Evolutionary conservation across 1,140 invertebrate genomes (phyloP), one percentile per base, ranked within the genome.

Genomic region (Antheraea pernyi): DNA sequence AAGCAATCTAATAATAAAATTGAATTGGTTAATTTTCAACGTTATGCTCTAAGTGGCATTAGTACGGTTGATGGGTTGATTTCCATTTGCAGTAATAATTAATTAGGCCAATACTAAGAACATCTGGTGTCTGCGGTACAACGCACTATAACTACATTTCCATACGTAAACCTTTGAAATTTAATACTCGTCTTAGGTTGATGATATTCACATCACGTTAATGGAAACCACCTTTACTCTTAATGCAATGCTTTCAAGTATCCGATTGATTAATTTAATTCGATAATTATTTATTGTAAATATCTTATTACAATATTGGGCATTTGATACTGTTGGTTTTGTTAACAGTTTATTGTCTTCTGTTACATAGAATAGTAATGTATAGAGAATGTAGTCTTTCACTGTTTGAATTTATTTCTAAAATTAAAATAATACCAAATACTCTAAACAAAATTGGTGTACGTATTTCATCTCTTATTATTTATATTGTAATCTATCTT

Each of bases 91-190:
- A 60, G 48, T 65, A 62, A 69, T 70, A 72, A 75, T 75, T 72
- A 77, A 77, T 77, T 70, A 62, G 66, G 61, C 73, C 68, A 59
- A 68, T 72, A 53, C 68, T 48, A 62, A 70, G 58, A 65, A 46
- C 72, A 70, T 18, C 72, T 69, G 65, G 48, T 68, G 53, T 74
- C 65, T 70, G 61, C 65, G 68, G 69, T 70, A 63, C 59, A 69
- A 65, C 53, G 36, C 19, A 59, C 19, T 39, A 59, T 59, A 37
- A 59, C 19, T 30, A 67, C 19, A 67, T 59, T 46, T 7, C n/a
- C 13, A 18, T 67, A 37, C 46, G 46, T 53, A 9, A 22, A 19
- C 19, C 7, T 42, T 39, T 37, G 16, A 46, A 46, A 19, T 48
- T 30, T 37, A 65, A 65, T 65, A 42, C 37, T 42, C 22, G 37